Conservation (phyloP, 2,797 vertebrate species). For the Lemur catta region DNA sequence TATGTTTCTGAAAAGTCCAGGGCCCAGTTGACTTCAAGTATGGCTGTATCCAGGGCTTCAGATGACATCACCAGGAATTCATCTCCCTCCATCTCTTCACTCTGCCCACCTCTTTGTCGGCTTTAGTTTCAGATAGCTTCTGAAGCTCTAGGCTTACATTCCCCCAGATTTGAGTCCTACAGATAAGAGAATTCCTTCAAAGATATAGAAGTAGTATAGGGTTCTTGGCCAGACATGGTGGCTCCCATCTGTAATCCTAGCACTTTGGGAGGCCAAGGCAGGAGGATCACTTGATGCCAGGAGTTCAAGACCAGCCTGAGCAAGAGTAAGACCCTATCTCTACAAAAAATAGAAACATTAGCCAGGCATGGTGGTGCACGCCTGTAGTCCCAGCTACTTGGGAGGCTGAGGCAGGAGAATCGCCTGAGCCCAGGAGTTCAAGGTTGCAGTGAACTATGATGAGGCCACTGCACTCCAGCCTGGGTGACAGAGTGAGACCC, state of each 20-base stretch:
- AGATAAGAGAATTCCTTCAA: background rate
- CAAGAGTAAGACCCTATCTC: background rate
- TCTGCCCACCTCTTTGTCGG: background rate
- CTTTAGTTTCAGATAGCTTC: background rate
- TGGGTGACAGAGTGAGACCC: background rate
- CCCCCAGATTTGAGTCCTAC: background rate
- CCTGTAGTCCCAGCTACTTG: background rate
- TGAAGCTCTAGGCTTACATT: background rate
- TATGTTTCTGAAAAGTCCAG: background rate
- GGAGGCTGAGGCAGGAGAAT: background rate
- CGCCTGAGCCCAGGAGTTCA: background rate
- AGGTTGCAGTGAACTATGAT: background rate
- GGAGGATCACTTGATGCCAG: background rate
- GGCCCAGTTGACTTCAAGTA: background rate
- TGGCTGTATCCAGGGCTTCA: background rate
- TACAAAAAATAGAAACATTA: background rate
- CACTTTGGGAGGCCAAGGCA: background rate
- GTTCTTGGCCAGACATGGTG: background rate
- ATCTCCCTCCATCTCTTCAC: background rate
- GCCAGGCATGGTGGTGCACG: fast-evolving
- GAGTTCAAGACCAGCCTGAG: background rate
- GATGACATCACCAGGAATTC: background rate
- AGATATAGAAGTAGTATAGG: background rate
- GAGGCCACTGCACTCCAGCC: background rate
- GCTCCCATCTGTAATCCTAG: background rate